Percentiles rank a stretch among this genome's conserved stretches.
phyloP scores from a whole-genome alignment of 2,797 vertebrate species.

The Scolopax bukidnonensis region DNA sequence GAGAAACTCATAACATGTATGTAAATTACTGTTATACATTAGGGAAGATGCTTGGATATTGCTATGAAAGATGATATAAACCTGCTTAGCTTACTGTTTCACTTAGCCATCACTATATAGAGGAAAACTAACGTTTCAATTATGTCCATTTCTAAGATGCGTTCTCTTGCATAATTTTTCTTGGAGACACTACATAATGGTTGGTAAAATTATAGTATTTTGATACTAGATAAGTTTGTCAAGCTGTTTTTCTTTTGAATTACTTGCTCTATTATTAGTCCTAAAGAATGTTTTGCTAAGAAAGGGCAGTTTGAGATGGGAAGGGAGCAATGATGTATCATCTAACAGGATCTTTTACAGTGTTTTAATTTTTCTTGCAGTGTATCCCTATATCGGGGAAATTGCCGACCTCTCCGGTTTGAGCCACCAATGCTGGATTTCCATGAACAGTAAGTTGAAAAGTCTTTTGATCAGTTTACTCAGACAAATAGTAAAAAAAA shows the following conservation, averaged over 20 bases:
- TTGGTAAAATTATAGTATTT: neutral
- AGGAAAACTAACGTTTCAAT: neutral
- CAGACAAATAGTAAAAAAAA: neutral
- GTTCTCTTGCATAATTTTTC: neutral
- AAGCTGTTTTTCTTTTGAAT: slow-evolving; percentile 24
- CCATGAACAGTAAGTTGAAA: slow-evolving; percentile 93
- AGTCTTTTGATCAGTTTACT: neutral
- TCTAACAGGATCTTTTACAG: neutral
- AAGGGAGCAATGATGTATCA: neutral
- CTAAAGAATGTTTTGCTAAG: neutral
- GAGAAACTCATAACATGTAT: neutral
- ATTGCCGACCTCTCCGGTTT: slow-evolving; percentile 95
- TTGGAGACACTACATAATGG: neutral
- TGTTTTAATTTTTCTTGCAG: slow-evolving; percentile 79
- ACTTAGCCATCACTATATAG: neutral
- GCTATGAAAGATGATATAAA: neutral
- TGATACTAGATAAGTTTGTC: neutral
- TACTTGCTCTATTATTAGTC: neutral
- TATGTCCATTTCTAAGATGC: neutral
- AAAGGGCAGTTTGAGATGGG: neutral
- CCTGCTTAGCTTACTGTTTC: neutral
- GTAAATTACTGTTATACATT: neutral
- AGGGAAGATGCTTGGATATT: neutral
- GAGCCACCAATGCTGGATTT: slow-evolving; percentile 99
- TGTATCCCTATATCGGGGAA: slow-evolving; percentile 90